A percentile compares a stretch with the other conserved stretches of the same genome.
Conservation (phyloP, 2,888 invertebrate species). For the Diaperis boleti region DNA sequence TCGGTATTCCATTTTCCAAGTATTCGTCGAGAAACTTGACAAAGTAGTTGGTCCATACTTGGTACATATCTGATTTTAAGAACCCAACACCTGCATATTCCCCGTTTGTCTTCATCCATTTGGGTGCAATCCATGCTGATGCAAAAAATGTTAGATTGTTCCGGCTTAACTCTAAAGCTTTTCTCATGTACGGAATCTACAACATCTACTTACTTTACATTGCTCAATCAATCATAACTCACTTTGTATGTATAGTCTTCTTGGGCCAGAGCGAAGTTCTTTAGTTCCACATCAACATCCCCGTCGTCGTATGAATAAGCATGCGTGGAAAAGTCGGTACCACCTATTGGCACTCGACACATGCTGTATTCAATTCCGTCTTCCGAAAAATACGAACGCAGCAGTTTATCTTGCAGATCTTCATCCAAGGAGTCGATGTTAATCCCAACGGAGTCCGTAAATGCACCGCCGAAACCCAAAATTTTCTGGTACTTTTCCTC, state of each 20-base stretch:
- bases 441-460: conserved; percentile 77
- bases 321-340: conserved; percentile 85
- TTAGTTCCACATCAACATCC: conserved; percentile 69
- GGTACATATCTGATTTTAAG: no score
- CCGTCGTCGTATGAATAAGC: conserved; percentile 83
- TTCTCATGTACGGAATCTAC: conserved; percentile 36
- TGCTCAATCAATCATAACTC: no score
- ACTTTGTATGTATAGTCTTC: conserved; percentile 79
- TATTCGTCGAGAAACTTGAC: conserved; percentile 84
- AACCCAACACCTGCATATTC: no score
- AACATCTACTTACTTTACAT: no score
- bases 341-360: conserved; percentile 85
- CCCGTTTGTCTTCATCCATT: conserved; percentile 68
- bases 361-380: conserved; percentile 73
- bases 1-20: conserved; percentile 72
- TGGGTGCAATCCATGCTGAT: conserved; percentile 68
- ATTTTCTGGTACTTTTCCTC: conserved; percentile 75
- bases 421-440: conserved; percentile 76
- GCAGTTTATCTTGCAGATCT: conserved; percentile 67
- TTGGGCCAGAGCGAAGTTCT: conserved; percentile 72
- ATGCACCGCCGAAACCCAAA: conserved; percentile 88
- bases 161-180: conserved; percentile 20
- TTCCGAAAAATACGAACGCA: conserved; percentile 70
- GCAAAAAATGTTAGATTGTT: conserved; percentile 56
- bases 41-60: conserved; percentile 85